Base-by-base conservation (phyloP, 2,888 invertebrate species). In the Cactoblastis cactorum region DNA sequence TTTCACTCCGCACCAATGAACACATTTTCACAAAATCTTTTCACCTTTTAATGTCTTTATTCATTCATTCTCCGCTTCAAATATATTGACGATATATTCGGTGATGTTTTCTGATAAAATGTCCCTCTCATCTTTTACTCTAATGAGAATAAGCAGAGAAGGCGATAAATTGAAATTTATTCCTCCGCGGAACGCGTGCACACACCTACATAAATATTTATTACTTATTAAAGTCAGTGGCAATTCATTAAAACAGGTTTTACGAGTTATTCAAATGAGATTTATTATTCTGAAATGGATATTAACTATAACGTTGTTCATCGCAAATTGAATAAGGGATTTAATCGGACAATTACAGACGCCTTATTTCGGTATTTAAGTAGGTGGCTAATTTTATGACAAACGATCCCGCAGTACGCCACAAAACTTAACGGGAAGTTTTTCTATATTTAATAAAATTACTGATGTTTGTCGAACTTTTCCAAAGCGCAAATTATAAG, bases 401-500 rank as follows among this genome's bases (percentile, higher is more conserved):
- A 75, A 77, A 73, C 66, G 69, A 77, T 82, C 82, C 77, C 77
- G 57, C 63, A 74, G 79, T 77, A 77, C 71, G 75, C 71, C 76
- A 73, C 68, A 63, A 63, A 81, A 84, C 72, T 85, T 81, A 52
- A 51, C 58, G 56, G 53, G 45, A 83, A 87, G 74, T 83, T 85
- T 80, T 77, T 79, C 78, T 80, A 80, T 83, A 80, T 80, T 83
- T 82, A 81, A 82, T 84, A 82, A 83, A 82, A 82, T 77, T 75
- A 76, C 71, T 81, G 71, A 75, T 82, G 78, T 84, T 83, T 83
- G 74, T 79, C 73, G 73, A 85, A 86, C 80, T 87, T 86, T 83
- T 81, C 78, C 71, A 77, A 74, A 74, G 77, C 78, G 73, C 80
- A 83, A 83, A 86, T 87, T 84, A 87, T 86, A 83, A 85, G 84